Base-by-base conservation (phyloP, 2,797 vertebrate genomes). In the Bradypodion pumilum region DNA sequence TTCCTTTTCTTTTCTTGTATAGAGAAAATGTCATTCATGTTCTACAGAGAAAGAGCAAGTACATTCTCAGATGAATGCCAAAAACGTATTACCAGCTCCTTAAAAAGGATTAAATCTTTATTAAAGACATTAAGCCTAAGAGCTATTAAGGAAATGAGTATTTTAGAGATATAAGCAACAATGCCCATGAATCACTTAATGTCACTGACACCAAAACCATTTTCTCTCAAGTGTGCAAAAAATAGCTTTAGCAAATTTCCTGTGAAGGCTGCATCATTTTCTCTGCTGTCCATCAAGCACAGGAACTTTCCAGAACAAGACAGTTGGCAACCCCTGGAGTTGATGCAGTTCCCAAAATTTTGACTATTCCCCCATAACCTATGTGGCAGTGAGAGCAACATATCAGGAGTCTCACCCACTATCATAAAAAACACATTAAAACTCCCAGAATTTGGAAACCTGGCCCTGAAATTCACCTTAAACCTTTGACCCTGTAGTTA, bases 141-240 rank as follows among this genome's bases (percentile, higher is more conserved):
- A 59, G 83, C 87, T 85, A 80, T 91, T 90, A 91, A 83, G 79
- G 84, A 69, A 91, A 92, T 92, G 78, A 87, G 42, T 79, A 83
- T 85, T 86, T 84, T 86, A 85, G 80, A 87, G 87, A 80, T 42
- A 42, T 40, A 59, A 82, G 52, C 70, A 59, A 66, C 74, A 52
- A 68, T 62, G 23, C 81, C 74, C 82, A 77, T 91, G 88, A 92
- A 35, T 92, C 91, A 87, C 85, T 90, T 87, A 60, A 74, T 81
- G 32, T 88, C 16, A 32, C 83, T 80, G 21, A 21, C 0, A 81
- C 44, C 52, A 78, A 83, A 84, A 40, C 19, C 25, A 92, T 81
- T 42, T 78, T 84, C 66, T 81, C 70, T 40, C 4, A 8, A 65
- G 52, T 44, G 4, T 68, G 40, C 62, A 87, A 85, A 25, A 83